Evolutionary conservation across 1,140 invertebrate species (phyloP), one percentile per base, ranked within the genome.

Genomic region (Drosophila equinoxialis): DNA sequence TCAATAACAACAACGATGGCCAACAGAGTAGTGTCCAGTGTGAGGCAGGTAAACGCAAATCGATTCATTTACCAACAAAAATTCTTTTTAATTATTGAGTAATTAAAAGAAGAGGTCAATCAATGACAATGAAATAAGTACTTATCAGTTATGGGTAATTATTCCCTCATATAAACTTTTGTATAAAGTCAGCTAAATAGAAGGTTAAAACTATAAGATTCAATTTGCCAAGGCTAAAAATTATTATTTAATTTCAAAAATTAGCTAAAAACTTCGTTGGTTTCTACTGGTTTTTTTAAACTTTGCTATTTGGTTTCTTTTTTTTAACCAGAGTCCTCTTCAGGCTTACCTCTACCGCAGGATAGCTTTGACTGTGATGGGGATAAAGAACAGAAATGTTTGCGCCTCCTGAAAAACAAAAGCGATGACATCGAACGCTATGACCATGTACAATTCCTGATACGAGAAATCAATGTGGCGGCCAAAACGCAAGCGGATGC

Each of bases 361-460:
- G 91, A 91, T 23, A 92, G 91, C 67, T 91, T 92, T 37, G 91
- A 92, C 51, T 75, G 81, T 57, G 86, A 81, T 58, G 81, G 74
- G 17, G 89, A 90, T 57, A 90, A 92, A 71, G 91, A 90, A 65
- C 84, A 90, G 65, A 92, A 91, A 66, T 89, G 91, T 54, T 57
- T 92, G 71, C 84, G 91, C 6, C 81, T 92, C n/a, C 65, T 92
- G 20, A 92, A 92, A 68, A 92, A 92, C 68, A 92, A 92, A 55
- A 91, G 90, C 48, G 91, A 92, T 59, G 91, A 92, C 65, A 91
- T 92, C 71, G 91, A 92, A 77, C 85, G 91, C 8, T 96, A 95
- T 57, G 98, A 98, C 93, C 98, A 99, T 90, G 97, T 98, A 0
- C 97, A 98, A 93, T 99, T 99, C 93, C 93, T 98, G 37, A 99